phyloP scores from a whole-genome alignment of 2,797 vertebrate genomes.

The Miichthys miiuy region DNA sequence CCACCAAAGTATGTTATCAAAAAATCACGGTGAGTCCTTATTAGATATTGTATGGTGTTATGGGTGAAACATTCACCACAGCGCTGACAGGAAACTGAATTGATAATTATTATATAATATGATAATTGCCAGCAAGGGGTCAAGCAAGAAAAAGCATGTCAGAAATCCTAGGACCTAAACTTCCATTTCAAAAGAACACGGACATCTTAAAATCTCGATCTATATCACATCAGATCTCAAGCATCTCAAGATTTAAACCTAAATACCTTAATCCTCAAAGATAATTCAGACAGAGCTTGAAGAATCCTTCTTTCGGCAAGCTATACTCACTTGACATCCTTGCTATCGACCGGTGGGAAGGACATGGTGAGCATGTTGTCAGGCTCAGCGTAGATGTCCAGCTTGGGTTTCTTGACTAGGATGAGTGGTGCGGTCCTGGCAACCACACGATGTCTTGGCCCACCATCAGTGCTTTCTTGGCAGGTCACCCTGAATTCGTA shows the following conservation, averaged over 20 bases:
- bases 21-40: not conserved
- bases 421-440: constrained; percentile 92
- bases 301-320: not conserved
- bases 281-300: constrained; percentile 1
- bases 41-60: not conserved
- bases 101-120: not conserved
- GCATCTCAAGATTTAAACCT: not conserved
- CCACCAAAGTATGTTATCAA: constrained; percentile 11
- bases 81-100: not conserved
- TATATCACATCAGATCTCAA: constrained; percentile 10
- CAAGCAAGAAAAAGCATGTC: not conserved
- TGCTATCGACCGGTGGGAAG: constrained; percentile 88
- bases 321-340: constrained; percentile 90
- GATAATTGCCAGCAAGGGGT: not conserved
- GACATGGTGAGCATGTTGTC: constrained; percentile 91
- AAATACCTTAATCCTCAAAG: constrained; percentile 1
- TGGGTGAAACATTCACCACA: not conserved
- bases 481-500: constrained; percentile 94
- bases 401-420: constrained; percentile 89
- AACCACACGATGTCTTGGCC: constrained; percentile 90
- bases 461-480: constrained; percentile 90
- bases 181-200: constrained; percentile 18
- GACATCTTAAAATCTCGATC: constrained; percentile 17
- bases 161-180: constrained; percentile 1
- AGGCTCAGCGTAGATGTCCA: constrained; percentile 88